Evolutionary conservation across 2,888 invertebrate species (phyloP).

Genomic region (Eupeodes latifasciatus): DNA sequence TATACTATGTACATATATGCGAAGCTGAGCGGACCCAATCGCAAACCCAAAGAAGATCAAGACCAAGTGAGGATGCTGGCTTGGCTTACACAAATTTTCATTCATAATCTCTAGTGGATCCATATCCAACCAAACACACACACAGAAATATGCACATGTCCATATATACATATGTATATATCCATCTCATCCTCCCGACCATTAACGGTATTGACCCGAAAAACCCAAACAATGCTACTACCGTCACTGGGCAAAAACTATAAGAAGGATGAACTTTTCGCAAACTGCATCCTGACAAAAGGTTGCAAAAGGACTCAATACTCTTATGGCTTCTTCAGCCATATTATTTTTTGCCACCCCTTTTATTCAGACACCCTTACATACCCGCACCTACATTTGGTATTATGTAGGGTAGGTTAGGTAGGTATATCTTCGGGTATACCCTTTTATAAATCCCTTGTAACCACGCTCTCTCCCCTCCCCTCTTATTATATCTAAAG

Average conservation of each 20-base stretch:
- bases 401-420: too few species aligned
- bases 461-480: background rate
- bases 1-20: too few species aligned
- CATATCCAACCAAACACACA: constrained; percentile 16
- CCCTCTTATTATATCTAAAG: constrained; percentile 69
- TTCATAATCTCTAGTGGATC: constrained; percentile 69
- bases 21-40: constrained; percentile 18
- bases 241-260: constrained; percentile 51
- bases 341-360: constrained; percentile 17
- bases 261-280: constrained; percentile 71
- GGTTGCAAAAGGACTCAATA: constrained; percentile 62
- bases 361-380: too few species aligned
- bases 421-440: too few species aligned
- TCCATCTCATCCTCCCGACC: constrained; percentile 33
- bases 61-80: constrained; percentile 10
- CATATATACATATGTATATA: background rate
- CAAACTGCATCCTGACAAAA: constrained; percentile 72
- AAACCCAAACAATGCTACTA: constrained; percentile 69
- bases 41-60: constrained; percentile 14
- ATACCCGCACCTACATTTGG: too few species aligned
- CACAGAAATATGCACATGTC: background rate
- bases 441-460: too few species aligned
- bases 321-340: constrained; percentile 45
- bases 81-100: constrained; percentile 58
- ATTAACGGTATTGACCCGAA: constrained; percentile 72